These are phyloP conservation scores for Scaptomyza caliginosa DNA, from an alignment of 2,888 invertebrate species.

Conservation along the genomic window DNA sequence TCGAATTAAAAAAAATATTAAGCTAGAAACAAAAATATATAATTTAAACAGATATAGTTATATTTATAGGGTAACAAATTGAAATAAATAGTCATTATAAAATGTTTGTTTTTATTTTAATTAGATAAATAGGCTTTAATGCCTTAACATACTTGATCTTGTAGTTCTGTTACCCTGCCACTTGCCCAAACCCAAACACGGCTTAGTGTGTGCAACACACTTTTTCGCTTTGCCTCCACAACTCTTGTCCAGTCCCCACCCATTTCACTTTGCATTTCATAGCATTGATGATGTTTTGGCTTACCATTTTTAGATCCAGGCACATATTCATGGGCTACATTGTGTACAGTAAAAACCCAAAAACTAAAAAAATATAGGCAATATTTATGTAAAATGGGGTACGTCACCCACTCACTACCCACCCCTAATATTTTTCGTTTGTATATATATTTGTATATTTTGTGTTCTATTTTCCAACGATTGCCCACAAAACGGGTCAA, in stretches of 20 bases:
- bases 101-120: neutral
- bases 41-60: too few species aligned
- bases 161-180: neutral
- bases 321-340: slow-evolving; percentile 10
- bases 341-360: slow-evolving; percentile 16
- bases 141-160: neutral
- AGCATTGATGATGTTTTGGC: slow-evolving; percentile 71
- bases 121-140: neutral
- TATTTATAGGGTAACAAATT: neutral
- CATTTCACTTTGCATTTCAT: slow-evolving; percentile 42
- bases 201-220: slow-evolving; percentile 22
- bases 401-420: neutral
- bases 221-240: neutral
- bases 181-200: slow-evolving; percentile 16
- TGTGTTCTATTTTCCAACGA: slow-evolving; percentile 31
- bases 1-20: neutral
- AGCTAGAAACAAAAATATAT: neutral
- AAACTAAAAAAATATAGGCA: slow-evolving; percentile 5
- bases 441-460: slow-evolving; percentile 13
- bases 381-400: slow-evolving; percentile 22
- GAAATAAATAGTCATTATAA: neutral
- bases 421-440: slow-evolving; percentile 24
- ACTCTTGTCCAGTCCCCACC: neutral
- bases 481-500: slow-evolving; percentile 70
- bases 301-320: slow-evolving; percentile 51